Evolutionary conservation across 1,140 invertebrate genomes (phyloP), one percentile per base, ranked within the genome.

Genomic region (Apolygus lucorum): DNA sequence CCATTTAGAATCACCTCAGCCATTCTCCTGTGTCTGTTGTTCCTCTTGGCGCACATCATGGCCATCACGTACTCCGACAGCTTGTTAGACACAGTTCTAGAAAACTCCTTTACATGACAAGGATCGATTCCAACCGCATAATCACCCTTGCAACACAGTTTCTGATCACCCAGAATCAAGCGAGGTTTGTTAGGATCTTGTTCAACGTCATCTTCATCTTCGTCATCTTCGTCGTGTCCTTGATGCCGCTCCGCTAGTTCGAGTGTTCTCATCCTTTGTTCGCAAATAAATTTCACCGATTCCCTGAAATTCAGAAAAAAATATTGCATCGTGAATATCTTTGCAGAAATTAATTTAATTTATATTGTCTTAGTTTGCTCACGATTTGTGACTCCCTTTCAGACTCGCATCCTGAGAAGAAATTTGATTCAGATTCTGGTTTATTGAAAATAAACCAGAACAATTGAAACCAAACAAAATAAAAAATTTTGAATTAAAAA

Each of bases 221-320:
- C 28, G 4, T 13, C 2, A 4, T 14, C 8, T 21, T 34, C 52
- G 64, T 42, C 52, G 64, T 26, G 13, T 27, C 27, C 54, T 28
- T 28, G 22, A 2, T 2, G 52, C 28, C 28, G 8, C 52, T 68
- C 24, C 24, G 27, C 67, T 1, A 52, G 21, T 65, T 63, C n/a
- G 22, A 59, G 11, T 13, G 54, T 17, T 59, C 22, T 59, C 22
- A 22, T 13, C 22, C 63, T 64, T 68, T 71, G 67, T 2, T 63
- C 26, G 42, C 68, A 49, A 65, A 71, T 71, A 49, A 71, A 71
- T 22, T 64, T 63, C 21, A 62, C 67, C 49, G 70, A 67, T 63
- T 71, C 67, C 11, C 70, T 71, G 42, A 29, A 68, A 68, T n/a
- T n/a, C n/a, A n/a, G n/a, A n/a, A n/a, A n/a, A n/a, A 49, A 49